Conservation (phyloP, 2,888 invertebrate species). For the Chrysotoxum bicinctum region DNA sequence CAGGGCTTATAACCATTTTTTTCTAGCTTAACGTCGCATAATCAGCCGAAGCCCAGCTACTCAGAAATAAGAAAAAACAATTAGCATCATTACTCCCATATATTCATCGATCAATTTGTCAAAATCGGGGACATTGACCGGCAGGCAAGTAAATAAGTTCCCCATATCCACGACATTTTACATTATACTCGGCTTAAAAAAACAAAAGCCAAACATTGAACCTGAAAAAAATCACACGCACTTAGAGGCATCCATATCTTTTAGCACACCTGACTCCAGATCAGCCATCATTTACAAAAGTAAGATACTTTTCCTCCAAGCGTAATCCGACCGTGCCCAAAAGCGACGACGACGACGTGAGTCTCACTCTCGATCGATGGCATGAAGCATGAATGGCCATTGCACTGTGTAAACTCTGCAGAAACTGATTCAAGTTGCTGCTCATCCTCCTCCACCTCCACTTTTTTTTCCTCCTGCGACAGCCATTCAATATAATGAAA, state of each 20-base stretch:
- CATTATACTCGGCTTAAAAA: not conserved
- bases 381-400: conserved; percentile 66
- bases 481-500: conserved; percentile 27
- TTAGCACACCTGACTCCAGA: conserved; percentile 36
- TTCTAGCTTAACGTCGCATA: not conserved
- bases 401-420: conserved; percentile 55
- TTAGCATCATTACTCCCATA: conserved; percentile 33
- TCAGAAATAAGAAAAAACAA: not conserved
- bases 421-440: conserved; percentile 36
- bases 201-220: conserved; percentile 17
- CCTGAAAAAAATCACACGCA: conserved; percentile 31
- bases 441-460: conserved; percentile 1
- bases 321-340: conserved; percentile 68
- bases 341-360: conserved; percentile 44
- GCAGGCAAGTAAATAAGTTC: conserved; percentile 14
- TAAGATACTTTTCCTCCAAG: conserved; percentile 59
- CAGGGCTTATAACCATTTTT: not conserved
- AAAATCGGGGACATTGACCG: conserved; percentile 55
- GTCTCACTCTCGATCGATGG: conserved; percentile 71
- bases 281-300: conserved; percentile 31
- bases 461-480: conserved; percentile 1
- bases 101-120: conserved; percentile 47
- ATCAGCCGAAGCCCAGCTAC: not conserved
- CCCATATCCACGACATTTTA: not conserved
- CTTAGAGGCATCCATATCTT: conserved; percentile 52